Conservation (phyloP, 2,113 vertebrate species). For the Phyllopteryx taeniolatus region DNA sequence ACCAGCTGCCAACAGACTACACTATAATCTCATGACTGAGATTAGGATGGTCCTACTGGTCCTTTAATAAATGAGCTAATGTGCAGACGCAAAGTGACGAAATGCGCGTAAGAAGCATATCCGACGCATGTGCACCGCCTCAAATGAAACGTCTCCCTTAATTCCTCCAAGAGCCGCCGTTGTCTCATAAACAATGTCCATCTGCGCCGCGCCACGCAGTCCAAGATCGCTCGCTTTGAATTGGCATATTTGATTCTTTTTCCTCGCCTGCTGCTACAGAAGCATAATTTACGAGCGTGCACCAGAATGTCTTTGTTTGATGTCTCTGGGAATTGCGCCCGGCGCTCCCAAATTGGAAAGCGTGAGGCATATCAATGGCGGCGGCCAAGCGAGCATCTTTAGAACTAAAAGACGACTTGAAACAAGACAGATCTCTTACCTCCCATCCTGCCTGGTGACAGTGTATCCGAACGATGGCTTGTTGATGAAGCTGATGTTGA, state of each 20-base stretch:
- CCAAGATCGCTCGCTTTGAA: slow-evolving; percentile 44
- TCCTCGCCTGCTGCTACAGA: slow-evolving; percentile 51
- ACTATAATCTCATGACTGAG: neutral
- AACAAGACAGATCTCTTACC: slow-evolving; percentile 67
- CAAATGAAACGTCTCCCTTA: slow-evolving; percentile 36
- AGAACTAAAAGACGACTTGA: slow-evolving; percentile 23
- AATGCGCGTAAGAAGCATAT: slow-evolving; percentile 4
- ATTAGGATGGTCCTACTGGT: neutral
- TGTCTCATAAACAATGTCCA: slow-evolving; percentile 54
- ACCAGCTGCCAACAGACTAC: neutral
- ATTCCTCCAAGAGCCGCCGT: slow-evolving; percentile 24
- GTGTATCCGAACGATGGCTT: slow-evolving; percentile 90
- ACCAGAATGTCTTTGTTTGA: slow-evolving; percentile 69
- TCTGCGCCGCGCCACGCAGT: slow-evolving; percentile 48
- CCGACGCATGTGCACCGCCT: slow-evolving; percentile 11
- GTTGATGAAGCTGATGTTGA: slow-evolving; percentile 96
- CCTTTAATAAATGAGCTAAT: neutral
- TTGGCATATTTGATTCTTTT: slow-evolving; percentile 57
- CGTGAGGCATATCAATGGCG: slow-evolving; percentile 58
- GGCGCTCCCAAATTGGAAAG: slow-evolving; percentile 65
- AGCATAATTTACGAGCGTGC: slow-evolving; percentile 59
- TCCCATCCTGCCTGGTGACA: slow-evolving; percentile 94
- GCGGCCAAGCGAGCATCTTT: slow-evolving; percentile 37
- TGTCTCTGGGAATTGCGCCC: slow-evolving; percentile 66
- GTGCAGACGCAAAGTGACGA: neutral